A percentile compares a stretch with the other conserved stretches of the same genome.
phyloP scores from a whole-genome alignment of 1,140 invertebrate species.

The Lutraria rhynchaena region DNA sequence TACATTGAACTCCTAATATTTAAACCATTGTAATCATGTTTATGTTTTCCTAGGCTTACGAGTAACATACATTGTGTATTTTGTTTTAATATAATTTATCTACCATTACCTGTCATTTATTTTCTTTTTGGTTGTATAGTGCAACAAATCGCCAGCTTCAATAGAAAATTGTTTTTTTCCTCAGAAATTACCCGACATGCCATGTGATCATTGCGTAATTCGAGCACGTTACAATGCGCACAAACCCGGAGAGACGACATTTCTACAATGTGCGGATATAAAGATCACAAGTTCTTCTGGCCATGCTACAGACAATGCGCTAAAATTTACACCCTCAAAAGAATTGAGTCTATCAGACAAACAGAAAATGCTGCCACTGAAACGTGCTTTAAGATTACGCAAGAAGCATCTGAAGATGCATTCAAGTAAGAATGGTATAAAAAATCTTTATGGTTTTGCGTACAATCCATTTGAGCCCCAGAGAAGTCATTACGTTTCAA shows the following conservation, averaged over 20 bases:
- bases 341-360: slow-evolving; percentile 9
- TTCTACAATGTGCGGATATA: slow-evolving; percentile 67
- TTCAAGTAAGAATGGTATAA: background rate
- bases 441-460: slow-evolving; percentile 49
- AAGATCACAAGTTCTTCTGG: slow-evolving; percentile 4
- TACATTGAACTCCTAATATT: too few relatives aligned
- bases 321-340: slow-evolving; percentile 6
- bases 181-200: slow-evolving; percentile 60
- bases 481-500: slow-evolving; percentile 44
- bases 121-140: too few relatives aligned
- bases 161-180: background rate
- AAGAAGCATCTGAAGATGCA: background rate
- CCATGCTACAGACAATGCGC: background rate
- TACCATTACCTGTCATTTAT: too few relatives aligned
- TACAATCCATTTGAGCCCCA: slow-evolving; percentile 52
- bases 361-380: slow-evolving; percentile 31
- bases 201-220: slow-evolving; percentile 66
- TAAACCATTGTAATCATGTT: too few relatives aligned
- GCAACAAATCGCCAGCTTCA: too few relatives aligned
- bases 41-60: too few relatives aligned
- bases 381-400: slow-evolving; percentile 38
- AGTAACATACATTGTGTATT: too few relatives aligned
- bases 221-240: slow-evolving; percentile 65
- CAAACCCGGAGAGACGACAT: slow-evolving; percentile 64
- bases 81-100: too few relatives aligned